Percentiles rank a stretch among this genome's conserved stretches.
phyloP scores from a whole-genome alignment of 2,888 invertebrate species.

The Athripsodes cinereus region DNA sequence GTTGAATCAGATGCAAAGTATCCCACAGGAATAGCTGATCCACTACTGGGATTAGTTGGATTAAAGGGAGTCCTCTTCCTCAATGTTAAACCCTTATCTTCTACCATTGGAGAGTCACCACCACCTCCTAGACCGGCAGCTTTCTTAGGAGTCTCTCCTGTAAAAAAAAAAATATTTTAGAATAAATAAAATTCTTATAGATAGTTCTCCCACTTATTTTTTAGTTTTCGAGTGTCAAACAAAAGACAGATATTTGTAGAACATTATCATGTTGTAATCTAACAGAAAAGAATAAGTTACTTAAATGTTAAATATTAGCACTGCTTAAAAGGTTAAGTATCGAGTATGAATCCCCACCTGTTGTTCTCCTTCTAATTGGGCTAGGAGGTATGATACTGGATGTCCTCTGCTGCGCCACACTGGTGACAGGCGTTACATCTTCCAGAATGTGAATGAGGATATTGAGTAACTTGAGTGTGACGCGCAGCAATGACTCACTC shows the following conservation, averaged over 20 bases:
- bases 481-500: conserved; percentile 60
- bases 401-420: conserved; percentile 37
- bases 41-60: conserved; percentile 34
- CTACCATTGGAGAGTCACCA: conserved; percentile 8
- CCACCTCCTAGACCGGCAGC: background rate
- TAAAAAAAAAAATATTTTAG: too few relatives aligned
- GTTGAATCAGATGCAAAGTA: conserved; percentile 66
- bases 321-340: background rate
- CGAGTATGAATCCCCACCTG: too few relatives aligned
- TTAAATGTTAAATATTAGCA: too few relatives aligned
- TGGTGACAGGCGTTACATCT: conserved; percentile 54
- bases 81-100: conserved; percentile 16
- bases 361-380: conserved; percentile 45
- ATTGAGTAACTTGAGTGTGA: conserved; percentile 65
- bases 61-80: conserved; percentile 21
- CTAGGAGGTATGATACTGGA: conserved; percentile 52
- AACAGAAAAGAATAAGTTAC: too few relatives aligned
- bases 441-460: conserved; percentile 71
- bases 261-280: too few relatives aligned
- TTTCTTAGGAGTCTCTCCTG: background rate
- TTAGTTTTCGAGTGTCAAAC: too few relatives aligned
- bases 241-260: too few relatives aligned
- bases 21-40: conserved; percentile 45
- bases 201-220: too few relatives aligned
- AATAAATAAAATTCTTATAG: too few relatives aligned